phyloP scores from a whole-genome alignment of 2,888 invertebrate genomes.

The Drosophila helvetica region DNA sequence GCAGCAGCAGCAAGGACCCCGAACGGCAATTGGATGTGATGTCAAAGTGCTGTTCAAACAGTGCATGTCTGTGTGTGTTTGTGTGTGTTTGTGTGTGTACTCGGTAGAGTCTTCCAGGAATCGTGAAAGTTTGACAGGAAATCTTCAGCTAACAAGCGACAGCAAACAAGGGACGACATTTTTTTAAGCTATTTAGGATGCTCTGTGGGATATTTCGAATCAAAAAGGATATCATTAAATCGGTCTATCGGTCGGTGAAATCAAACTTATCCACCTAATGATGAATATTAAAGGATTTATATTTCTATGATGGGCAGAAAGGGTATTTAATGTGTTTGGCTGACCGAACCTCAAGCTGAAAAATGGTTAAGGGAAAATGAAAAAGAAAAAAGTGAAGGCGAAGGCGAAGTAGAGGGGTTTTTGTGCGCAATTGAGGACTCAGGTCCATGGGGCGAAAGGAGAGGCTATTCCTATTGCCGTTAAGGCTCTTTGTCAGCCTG shows the following conservation, averaged over 20 bases:
- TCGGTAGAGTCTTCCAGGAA: background rate
- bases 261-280: background rate
- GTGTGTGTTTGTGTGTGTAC: background rate
- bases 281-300: too few species aligned
- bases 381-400: background rate
- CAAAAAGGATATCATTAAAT: background rate
- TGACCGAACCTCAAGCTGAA: background rate
- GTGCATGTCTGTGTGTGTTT: background rate
- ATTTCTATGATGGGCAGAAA: background rate
- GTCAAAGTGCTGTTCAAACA: constrained; percentile 19
- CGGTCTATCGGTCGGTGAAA: background rate
- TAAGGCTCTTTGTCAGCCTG: constrained; percentile 28
- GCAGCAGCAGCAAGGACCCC: constrained; percentile 13
- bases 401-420: background rate
- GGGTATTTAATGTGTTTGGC: background rate
- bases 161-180: background rate
- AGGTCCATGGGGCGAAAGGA: constrained; percentile 3
- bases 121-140: constrained; percentile 3
- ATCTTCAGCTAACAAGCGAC: background rate
- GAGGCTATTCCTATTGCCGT: background rate
- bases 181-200: background rate
- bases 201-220: background rate
- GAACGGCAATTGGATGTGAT: constrained; percentile 15
- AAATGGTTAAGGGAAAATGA: background rate
- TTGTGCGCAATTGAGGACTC: too few species aligned